A percentile compares a stretch with the other conserved stretches of the same genome.
Conservation (phyloP, 2,797 vertebrate species). For the Micromesistius poutassou region DNA sequence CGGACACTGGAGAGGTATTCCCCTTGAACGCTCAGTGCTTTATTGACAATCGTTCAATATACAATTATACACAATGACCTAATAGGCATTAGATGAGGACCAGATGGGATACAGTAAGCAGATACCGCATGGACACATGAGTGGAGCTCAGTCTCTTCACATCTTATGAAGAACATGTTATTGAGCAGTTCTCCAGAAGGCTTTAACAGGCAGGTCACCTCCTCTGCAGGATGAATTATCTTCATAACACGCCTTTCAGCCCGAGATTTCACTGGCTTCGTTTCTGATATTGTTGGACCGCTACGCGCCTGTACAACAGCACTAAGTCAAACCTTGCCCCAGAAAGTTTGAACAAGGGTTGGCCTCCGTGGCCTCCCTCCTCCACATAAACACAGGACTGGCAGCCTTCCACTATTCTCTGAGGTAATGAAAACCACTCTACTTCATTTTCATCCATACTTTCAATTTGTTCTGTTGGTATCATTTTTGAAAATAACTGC, state of each 20-base stretch:
- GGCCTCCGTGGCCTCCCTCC: neutral
- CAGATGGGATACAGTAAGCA: no score
- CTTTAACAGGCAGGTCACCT: neutral
- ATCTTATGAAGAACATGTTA: no score
- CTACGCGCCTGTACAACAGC: conserved; percentile 11
- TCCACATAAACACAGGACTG: neutral
- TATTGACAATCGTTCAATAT: no score
- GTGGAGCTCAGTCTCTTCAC: no score
- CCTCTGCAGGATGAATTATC: conserved; percentile 1
- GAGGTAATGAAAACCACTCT: neutral
- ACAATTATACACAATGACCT: no score
- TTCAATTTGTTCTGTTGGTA: neutral
- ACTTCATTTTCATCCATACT: neutral
- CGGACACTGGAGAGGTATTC: neutral
- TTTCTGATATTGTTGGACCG: conserved; percentile 15
- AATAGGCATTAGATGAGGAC: neutral
- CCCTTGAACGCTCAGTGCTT: no score
- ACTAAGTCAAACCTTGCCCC: conserved; percentile 18
- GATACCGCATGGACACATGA: no score
- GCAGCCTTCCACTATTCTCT: neutral
- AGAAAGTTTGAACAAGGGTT: conserved; percentile 8
- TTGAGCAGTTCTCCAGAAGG: neutral
- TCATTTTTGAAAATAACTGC: neutral
- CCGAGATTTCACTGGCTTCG: neutral
- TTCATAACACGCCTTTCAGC: conserved; percentile 12